phyloP scores from a whole-genome alignment of 2,797 vertebrate species.

The Mus minutoides region DNA sequence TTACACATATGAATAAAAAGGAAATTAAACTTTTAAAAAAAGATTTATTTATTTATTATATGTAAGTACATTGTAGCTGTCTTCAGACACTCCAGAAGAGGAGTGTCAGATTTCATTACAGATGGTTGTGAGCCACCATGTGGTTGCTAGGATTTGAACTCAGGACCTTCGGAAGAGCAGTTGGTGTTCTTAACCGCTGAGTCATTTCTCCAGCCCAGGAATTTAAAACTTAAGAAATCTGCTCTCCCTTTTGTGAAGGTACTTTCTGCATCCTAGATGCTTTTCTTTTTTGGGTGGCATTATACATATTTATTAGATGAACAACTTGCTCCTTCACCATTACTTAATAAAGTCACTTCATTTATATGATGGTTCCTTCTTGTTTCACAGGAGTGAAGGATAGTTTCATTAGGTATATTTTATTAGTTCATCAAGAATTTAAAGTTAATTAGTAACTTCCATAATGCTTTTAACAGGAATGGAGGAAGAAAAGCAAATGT shows the following conservation, averaged over 20 bases:
- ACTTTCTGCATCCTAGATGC: not conserved
- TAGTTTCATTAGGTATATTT: conserved; percentile 48
- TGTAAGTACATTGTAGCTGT: no score
- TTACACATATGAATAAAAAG: conserved; percentile 31
- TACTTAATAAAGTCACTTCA: not conserved
- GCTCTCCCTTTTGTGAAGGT: not conserved
- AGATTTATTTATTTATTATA: no score
- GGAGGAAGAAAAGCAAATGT: not conserved
- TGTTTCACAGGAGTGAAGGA: not conserved
- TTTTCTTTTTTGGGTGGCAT: not conserved
- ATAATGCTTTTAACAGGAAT: not conserved
- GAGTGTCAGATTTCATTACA: no score
- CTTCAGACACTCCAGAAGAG: no score
- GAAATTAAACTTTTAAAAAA: conserved; percentile 18
- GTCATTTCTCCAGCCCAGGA: not conserved
- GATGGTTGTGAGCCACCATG: no score
- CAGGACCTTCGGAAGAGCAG: no score
- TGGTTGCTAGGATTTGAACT: no score
- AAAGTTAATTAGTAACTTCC: not conserved
- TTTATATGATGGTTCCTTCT: conserved; percentile 29
- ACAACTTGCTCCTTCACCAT: conserved; percentile 42
- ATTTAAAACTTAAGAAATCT: conserved; percentile 39
- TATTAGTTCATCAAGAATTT: conserved; percentile 52
- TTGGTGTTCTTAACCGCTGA: no score
- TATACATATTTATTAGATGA: not conserved